Evolutionary conservation across 2,888 invertebrate species (phyloP), one percentile per base, ranked within the genome.

Genomic region (Drosophila rellima): DNA sequence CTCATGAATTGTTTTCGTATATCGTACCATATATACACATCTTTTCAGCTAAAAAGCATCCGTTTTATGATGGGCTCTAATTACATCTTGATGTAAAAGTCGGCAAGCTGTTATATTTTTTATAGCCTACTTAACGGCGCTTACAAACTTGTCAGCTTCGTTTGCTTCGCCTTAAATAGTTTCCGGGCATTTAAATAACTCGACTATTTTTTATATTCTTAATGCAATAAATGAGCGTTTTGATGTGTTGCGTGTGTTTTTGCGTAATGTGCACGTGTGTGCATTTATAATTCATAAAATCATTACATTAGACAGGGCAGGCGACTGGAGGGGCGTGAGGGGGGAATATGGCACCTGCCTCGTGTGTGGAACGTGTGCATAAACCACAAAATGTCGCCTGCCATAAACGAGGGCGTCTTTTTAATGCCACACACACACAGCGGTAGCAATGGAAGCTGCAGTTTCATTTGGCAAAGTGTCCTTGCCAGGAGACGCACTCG

Each of bases 261-360:
- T 62, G 60, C 42, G 35, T 76, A 56, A 64, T 71, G 39, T 39
- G 72, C 77, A 76, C 76, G 80, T 79, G 77, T 88, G 75, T 83
- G 80, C 79, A 89, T 90, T 81, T 87, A 88, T 90, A 88, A 90
- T 90, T 90, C 86, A 90, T 90, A 83, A 85, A 90, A 90, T 90
- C 90, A 90, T 90, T 89, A 90, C 90, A 89, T 90, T 88, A 91
- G 80, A 78, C 79, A 72, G 70, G 26, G 62, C 47, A 33, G 44
- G 48, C 37, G 37, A 26, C 44, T 44, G 51, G 45, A 20, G 5
- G 13, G 23, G 5, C 0, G 13, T 42, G 51, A 40, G 18, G 3
- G 13, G 18, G 8, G 26, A 26, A 35, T 40, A 39, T 35, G 77
- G 57, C 73, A 76, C 50, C 77, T 77, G 77, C 62, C 50, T 66